These are phyloP conservation scores for Poeciliopsis turrubarensis DNA, from an alignment of 2,113 vertebrate genomes.

Conservation along the genomic window DNA sequence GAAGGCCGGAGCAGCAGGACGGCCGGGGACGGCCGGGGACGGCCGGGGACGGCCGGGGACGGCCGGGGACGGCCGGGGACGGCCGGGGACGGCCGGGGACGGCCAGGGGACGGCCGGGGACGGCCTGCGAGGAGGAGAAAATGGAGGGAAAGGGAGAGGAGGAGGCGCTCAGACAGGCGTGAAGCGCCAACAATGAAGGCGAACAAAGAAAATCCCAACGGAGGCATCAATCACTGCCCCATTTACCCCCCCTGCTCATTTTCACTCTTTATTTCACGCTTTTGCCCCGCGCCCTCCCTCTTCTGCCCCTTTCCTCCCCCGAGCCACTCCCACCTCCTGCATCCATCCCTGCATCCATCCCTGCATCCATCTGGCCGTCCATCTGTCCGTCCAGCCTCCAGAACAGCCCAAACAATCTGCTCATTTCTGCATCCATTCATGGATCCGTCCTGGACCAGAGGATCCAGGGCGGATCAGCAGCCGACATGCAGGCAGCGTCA, in stretches of 20 bases:
- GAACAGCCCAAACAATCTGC: slow-evolving; percentile 47
- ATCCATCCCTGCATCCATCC: slow-evolving; percentile 41
- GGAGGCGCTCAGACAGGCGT: slow-evolving; percentile 67
- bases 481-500: slow-evolving; percentile 2
- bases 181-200: slow-evolving; percentile 65
- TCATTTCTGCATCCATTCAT: slow-evolving; percentile 31
- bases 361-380: slow-evolving; percentile 53
- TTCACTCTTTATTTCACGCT: slow-evolving; percentile 40
- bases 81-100: not conserved
- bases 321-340: slow-evolving; percentile 61
- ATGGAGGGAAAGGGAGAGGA: slow-evolving; percentile 54
- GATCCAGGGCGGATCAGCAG: not conserved
- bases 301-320: slow-evolving; percentile 15
- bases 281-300: slow-evolving; percentile 25
- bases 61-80: not conserved
- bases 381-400: slow-evolving; percentile 13
- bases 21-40: not conserved
- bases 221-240: slow-evolving; percentile 64
- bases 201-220: slow-evolving; percentile 70
- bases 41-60: not conserved
- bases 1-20: not conserved
- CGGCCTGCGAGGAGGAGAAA: slow-evolving; percentile 33
- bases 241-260: slow-evolving; percentile 42
- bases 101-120: too few relatives aligned
- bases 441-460: not conserved